A percentile compares a stretch with the other conserved stretches of the same genome.
These are phyloP conservation scores for Trypoxylon attenuatum DNA, from an alignment of 2,888 invertebrate genomes.

Conservation along the genomic window DNA sequence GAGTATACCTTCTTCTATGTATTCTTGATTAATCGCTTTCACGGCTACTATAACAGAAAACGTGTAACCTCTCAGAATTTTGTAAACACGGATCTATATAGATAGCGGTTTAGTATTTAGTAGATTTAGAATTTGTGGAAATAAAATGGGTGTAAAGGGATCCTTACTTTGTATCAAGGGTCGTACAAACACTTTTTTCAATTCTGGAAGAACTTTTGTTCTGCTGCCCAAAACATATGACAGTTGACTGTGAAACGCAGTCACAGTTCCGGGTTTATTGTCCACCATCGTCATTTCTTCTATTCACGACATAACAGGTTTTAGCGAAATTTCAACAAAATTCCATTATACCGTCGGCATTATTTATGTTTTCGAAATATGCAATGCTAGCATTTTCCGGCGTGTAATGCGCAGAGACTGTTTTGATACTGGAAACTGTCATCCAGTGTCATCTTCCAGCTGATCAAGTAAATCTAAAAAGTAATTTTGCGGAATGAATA, in stretches of 20 bases:
- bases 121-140: not conserved
- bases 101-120: no score
- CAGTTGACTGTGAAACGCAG: slow-evolving; percentile 61
- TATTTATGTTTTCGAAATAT: no score
- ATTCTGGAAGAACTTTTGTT: slow-evolving; percentile 63
- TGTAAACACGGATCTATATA: no score
- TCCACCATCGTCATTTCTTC: not conserved
- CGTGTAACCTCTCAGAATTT: no score
- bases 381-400: no score
- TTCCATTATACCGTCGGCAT: no score
- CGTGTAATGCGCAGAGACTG: no score
- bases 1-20: slow-evolving; percentile 68
- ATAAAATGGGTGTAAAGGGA: not conserved
- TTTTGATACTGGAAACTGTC: no score
- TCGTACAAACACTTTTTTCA: slow-evolving; percentile 65
- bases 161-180: slow-evolving; percentile 68
- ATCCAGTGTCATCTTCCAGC: no score
- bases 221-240: slow-evolving; percentile 58
- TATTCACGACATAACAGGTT: no score
- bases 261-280: slow-evolving; percentile 44
- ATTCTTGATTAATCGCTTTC: slow-evolving; percentile 67
- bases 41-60: slow-evolving; percentile 63
- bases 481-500: not conserved
- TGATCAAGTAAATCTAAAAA: not conserved
- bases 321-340: no score